Evolutionary conservation across 2,888 invertebrate species (phyloP).

Genomic region (Plusia festucae): DNA sequence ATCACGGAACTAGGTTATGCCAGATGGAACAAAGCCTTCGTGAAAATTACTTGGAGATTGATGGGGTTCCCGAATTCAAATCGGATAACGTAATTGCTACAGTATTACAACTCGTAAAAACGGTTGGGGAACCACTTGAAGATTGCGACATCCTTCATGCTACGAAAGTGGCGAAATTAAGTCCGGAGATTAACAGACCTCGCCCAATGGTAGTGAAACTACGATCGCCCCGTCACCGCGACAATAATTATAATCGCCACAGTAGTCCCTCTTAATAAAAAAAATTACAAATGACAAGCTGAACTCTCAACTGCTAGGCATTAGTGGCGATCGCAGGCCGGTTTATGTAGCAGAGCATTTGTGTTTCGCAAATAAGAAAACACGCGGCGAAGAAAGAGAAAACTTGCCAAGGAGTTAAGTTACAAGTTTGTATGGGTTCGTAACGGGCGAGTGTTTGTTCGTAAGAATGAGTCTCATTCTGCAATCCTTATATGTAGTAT

Average conservation of each 20-base stretch:
- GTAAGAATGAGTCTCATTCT: background rate
- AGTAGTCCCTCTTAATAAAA: constrained; percentile 10
- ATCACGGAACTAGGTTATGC: background rate
- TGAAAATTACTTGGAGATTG: background rate
- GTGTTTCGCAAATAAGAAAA: background rate
- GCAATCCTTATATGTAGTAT: background rate
- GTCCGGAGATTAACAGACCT: background rate
- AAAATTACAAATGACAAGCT: constrained; percentile 9
- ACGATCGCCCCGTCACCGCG: constrained; percentile 3
- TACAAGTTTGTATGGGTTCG: constrained; percentile 8
- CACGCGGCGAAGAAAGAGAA: constrained; percentile 9
- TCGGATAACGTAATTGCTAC: background rate
- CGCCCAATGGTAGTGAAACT: constrained; percentile 5
- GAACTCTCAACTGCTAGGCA: background rate
- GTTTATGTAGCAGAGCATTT: constrained; percentile 5
- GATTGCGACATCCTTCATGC: background rate
- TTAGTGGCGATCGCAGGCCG: background rate
- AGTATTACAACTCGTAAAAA: background rate
- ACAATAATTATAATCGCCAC: constrained; percentile 13
- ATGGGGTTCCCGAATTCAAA: constrained; percentile 1
- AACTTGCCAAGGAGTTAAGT: background rate
- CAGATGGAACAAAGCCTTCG: background rate
- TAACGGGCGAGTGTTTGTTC: background rate
- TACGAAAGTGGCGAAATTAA: background rate
- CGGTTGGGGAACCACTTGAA: background rate